Evolutionary conservation across 1,140 invertebrate species (phyloP).

Genomic region (Armadillidium nasatum): DNA sequence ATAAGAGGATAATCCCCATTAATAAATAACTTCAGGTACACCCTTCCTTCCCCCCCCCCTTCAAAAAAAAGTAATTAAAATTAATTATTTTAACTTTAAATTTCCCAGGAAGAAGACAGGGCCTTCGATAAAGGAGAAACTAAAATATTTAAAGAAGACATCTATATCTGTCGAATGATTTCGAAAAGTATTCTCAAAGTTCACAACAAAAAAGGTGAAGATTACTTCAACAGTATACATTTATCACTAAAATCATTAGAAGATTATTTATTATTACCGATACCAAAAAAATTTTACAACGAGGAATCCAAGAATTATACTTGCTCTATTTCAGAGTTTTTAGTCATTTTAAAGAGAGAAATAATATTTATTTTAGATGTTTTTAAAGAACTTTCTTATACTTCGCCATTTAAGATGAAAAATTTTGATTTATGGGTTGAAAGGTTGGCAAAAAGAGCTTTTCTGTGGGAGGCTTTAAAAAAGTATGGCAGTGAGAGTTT

Average conservation of each 20-base stretch:
- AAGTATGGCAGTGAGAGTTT: neutral
- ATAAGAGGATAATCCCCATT: no score
- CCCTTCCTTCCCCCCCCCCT: no score
- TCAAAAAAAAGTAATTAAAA: no score
- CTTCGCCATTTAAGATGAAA: neutral
- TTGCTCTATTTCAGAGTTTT: neutral
- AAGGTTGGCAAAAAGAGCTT: neutral
- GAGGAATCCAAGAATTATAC: neutral
- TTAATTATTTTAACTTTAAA: neutral
- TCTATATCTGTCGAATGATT: neutral
- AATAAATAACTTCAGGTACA: no score
- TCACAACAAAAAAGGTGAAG: neutral
- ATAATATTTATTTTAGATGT: neutral
- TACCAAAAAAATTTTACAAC: neutral
- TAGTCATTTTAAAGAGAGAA: neutral
- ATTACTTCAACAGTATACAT: neutral
- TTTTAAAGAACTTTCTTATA: neutral
- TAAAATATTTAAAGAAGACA: conserved; percentile 22
- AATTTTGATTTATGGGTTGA: conserved; percentile 7
- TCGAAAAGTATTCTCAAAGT: neutral
- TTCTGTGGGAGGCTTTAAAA: neutral
- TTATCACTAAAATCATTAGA: neutral
- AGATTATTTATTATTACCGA: neutral
- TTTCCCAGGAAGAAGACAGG: conserved; percentile 20
- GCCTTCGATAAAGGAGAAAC: conserved; percentile 29